Conservation (phyloP, 2,113 vertebrate genomes). For the Anser brachyrhynchus region DNA sequence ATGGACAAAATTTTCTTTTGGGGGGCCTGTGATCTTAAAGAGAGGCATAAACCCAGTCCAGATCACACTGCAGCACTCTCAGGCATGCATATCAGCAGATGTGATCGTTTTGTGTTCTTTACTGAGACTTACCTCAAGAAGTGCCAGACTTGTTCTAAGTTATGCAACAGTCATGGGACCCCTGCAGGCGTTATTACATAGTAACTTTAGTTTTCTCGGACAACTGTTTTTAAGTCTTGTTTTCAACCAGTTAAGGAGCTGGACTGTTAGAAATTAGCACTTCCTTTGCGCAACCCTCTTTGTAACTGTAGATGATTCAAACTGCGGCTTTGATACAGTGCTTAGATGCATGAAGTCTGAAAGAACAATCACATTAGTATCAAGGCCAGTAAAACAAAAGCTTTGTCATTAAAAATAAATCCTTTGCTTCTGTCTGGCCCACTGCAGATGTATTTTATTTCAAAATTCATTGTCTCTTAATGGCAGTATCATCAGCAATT, state of each 20-base stretch:
- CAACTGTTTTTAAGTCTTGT: constrained; percentile 32
- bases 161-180: constrained; percentile 43
- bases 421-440: not conserved
- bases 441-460: not conserved
- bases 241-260: constrained; percentile 25
- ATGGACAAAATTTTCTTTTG: not conserved
- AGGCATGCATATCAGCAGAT: constrained; percentile 28
- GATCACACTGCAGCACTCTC: not conserved
- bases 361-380: not conserved
- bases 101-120: constrained; percentile 36
- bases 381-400: not conserved
- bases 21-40: not conserved
- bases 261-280: constrained; percentile 37
- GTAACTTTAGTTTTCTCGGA: constrained; percentile 29
- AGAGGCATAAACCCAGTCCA: constrained; percentile 15
- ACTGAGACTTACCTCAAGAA: constrained; percentile 37
- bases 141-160: constrained; percentile 54
- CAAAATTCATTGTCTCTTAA: not conserved
- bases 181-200: constrained; percentile 53
- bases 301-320: constrained; percentile 8
- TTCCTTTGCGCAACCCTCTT: not conserved
- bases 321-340: not conserved
- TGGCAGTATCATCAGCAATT: not conserved
- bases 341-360: constrained; percentile 4
- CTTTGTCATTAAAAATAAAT: not conserved